Evolutionary conservation across 1,140 invertebrate species (phyloP).

Genomic region (Rhyacophila brunnea): DNA sequence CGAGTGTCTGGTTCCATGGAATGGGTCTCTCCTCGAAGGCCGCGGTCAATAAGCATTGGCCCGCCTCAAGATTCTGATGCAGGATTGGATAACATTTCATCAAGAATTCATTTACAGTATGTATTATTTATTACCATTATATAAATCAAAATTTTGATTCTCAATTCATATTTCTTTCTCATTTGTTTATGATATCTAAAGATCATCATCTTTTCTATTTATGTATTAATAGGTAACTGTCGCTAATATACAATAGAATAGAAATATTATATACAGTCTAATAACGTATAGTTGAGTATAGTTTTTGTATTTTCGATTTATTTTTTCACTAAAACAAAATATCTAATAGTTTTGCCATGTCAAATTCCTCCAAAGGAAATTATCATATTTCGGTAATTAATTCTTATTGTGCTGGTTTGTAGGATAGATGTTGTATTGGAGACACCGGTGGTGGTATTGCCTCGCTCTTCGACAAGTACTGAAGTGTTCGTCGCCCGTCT

Average conservation of each 20-base stretch:
- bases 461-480: conserved; percentile 70
- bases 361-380: background rate
- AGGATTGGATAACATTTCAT: conserved; percentile 37
- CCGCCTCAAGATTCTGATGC: conserved; percentile 45
- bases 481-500: conserved; percentile 91
- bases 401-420: conserved; percentile 6
- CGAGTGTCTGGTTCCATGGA: conserved; percentile 52
- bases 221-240: too few relatives aligned
- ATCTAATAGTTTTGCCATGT: too few relatives aligned
- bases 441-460: conserved; percentile 87
- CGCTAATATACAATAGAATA: too few relatives aligned
- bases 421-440: conserved; percentile 77
- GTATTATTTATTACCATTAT: too few relatives aligned
- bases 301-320: too few relatives aligned
- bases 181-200: too few relatives aligned
- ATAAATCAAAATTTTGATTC: too few relatives aligned
- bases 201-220: too few relatives aligned
- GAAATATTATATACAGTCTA: background rate
- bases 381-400: background rate
- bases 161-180: too few relatives aligned
- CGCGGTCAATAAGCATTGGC: conserved; percentile 44
- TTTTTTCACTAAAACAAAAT: too few relatives aligned
- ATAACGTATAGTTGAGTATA: background rate
- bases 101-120: conserved; percentile 45
- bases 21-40: conserved; percentile 45